These are phyloP conservation scores for Therioaphis trifolii DNA, from an alignment of 2,888 invertebrate species.

Conservation along the genomic window DNA sequence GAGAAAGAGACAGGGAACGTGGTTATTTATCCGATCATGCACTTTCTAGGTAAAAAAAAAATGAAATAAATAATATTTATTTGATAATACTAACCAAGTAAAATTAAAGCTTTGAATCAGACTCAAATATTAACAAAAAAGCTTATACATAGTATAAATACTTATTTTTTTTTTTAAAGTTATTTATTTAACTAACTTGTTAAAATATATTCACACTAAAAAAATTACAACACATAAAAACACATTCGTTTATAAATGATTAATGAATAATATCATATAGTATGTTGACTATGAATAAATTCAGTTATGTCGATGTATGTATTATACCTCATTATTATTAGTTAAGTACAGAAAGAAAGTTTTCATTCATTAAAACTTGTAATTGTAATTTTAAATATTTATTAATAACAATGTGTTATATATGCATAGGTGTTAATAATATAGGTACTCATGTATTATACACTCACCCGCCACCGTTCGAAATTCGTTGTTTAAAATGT, in stretches of 20 bases:
- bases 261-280: background rate
- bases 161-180: background rate
- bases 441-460: background rate
- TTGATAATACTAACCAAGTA: too few species aligned
- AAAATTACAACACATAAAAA: background rate
- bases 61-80: background rate
- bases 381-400: slow-evolving; percentile 13
- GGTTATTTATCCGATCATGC: slow-evolving; percentile 66
- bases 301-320: background rate
- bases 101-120: too few species aligned
- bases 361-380: slow-evolving; percentile 13
- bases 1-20: slow-evolving; percentile 78
- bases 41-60: slow-evolving; percentile 49
- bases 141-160: too few species aligned
- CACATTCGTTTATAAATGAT: too few species aligned
- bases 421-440: background rate
- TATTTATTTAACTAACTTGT: background rate
- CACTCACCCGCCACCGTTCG: too few species aligned
- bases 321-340: background rate
- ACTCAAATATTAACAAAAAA: too few species aligned
- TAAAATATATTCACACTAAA: background rate
- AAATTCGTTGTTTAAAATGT: too few species aligned
- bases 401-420: background rate
- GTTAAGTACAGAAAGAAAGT: background rate
- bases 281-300: background rate